A percentile compares a stretch with the other conserved stretches of the same genome.
phyloP scores from a whole-genome alignment of 2,797 vertebrate species.

The Megaceryle alcyon region DNA sequence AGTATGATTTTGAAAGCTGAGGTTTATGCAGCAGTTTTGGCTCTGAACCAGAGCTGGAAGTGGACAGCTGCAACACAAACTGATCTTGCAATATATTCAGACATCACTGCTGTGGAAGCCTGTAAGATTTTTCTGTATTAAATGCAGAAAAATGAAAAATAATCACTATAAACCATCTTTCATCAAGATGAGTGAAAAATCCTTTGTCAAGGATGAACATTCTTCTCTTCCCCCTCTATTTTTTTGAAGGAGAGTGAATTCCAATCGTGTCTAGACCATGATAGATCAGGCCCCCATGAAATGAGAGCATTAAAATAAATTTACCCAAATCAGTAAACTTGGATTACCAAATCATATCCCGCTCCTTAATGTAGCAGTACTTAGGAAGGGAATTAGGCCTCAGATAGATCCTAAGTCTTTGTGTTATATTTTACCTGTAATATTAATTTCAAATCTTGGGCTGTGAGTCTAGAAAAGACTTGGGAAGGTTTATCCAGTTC shows the following conservation, averaged over 20 bases:
- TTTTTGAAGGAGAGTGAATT: neutral
- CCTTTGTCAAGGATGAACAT: neutral
- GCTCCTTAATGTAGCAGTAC: neutral
- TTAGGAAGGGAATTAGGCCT: neutral
- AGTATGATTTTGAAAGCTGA: slow-evolving; percentile 48
- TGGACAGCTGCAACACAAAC: neutral
- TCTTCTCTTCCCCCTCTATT: neutral
- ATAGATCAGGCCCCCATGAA: neutral
- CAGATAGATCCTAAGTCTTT: neutral
- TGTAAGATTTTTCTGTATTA: neutral
- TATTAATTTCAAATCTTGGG: neutral
- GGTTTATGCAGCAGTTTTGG: slow-evolving; percentile 12
- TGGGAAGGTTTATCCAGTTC: neutral
- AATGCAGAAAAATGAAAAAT: neutral
- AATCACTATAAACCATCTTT: neutral
- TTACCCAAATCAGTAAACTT: neutral
- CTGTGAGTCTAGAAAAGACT: neutral
- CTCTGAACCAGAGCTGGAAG: neutral
- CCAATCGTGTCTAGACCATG: neutral
- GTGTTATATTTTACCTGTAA: neutral
- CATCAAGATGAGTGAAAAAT: slow-evolving; percentile 5
- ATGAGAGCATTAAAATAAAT: neutral
- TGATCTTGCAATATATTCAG: neutral
- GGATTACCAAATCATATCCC: neutral
- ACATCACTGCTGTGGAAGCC: neutral